Percentiles rank a stretch among this genome's conserved stretches.
phyloP scores from a whole-genome alignment of 2,888 invertebrate species.

The Oligia fasciuncula region DNA sequence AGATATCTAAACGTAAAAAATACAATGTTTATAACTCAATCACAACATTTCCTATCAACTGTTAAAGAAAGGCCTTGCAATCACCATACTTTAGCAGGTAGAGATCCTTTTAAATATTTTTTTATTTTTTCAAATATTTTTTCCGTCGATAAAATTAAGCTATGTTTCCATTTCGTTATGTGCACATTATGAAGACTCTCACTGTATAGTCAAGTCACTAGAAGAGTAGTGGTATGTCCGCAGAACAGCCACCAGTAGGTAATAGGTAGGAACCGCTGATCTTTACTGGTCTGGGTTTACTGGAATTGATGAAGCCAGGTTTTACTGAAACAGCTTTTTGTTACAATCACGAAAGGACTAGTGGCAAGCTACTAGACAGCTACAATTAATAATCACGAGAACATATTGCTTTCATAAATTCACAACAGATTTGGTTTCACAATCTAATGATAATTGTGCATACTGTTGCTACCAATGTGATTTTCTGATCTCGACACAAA shows the following conservation, averaged over 20 bases:
- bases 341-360: background rate
- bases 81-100: too few relatives aligned
- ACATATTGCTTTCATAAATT: slow-evolving; percentile 53
- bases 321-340: background rate
- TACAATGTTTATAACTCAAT: too few relatives aligned
- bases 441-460: slow-evolving; percentile 11
- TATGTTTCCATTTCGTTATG: too few relatives aligned
- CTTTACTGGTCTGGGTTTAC: background rate
- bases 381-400: slow-evolving; percentile 41
- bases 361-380: slow-evolving; percentile 6
- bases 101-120: too few relatives aligned
- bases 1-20: too few relatives aligned
- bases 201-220: background rate
- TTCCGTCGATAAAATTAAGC: too few relatives aligned
- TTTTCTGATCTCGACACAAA: background rate
- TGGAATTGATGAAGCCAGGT: background rate
- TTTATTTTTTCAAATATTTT: too few relatives aligned
- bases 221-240: background rate
- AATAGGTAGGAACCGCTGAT: too few relatives aligned
- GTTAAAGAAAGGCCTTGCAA: too few relatives aligned
- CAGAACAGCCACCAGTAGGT: background rate
- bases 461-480: background rate
- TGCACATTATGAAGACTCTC: too few relatives aligned
- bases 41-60: too few relatives aligned
- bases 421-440: slow-evolving; percentile 22